A percentile compares a stretch with the other conserved stretches of the same genome.
Conservation (phyloP, 1,140 invertebrate genomes). For the Cydia strobilella region DNA sequence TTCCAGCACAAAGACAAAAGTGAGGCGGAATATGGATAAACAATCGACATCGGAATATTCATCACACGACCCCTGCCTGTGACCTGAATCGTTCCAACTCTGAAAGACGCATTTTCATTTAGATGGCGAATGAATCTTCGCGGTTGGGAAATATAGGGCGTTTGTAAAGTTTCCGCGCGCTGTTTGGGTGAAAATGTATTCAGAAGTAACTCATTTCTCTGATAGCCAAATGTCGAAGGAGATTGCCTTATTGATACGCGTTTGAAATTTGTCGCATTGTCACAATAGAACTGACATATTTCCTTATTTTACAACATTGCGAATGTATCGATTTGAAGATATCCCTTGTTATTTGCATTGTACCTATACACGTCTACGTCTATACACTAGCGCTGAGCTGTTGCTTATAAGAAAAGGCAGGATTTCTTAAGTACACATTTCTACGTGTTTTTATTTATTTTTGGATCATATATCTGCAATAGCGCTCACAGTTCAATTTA, state of each 20-base stretch:
- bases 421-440: too few species aligned
- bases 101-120: slow-evolving; percentile 26
- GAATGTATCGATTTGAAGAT: too few species aligned
- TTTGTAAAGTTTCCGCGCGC: slow-evolving; percentile 27
- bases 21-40: slow-evolving; percentile 22
- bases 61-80: slow-evolving; percentile 30
- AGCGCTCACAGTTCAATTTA: too few species aligned
- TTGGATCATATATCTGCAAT: too few species aligned
- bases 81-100: slow-evolving; percentile 27
- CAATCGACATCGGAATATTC: slow-evolving; percentile 30
- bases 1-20: slow-evolving; percentile 5
- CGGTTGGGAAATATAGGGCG: slow-evolving; percentile 24
- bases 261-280: slow-evolving; percentile 10
- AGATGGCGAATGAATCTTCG: slow-evolving; percentile 30
- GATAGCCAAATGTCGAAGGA: slow-evolving; percentile 20
- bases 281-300: neutral
- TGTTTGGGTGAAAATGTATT: slow-evolving; percentile 12
- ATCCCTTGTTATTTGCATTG: too few species aligned
- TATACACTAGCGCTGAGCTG: neutral
- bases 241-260: slow-evolving; percentile 25
- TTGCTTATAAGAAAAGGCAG: neutral
- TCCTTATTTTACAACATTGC: neutral
- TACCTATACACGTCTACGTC: too few species aligned
- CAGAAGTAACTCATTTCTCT: slow-evolving; percentile 28
- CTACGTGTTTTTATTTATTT: too few species aligned